These are phyloP conservation scores for Pachycephala philippinensis DNA, from an alignment of 2,113 vertebrate species.

Conservation along the genomic window DNA sequence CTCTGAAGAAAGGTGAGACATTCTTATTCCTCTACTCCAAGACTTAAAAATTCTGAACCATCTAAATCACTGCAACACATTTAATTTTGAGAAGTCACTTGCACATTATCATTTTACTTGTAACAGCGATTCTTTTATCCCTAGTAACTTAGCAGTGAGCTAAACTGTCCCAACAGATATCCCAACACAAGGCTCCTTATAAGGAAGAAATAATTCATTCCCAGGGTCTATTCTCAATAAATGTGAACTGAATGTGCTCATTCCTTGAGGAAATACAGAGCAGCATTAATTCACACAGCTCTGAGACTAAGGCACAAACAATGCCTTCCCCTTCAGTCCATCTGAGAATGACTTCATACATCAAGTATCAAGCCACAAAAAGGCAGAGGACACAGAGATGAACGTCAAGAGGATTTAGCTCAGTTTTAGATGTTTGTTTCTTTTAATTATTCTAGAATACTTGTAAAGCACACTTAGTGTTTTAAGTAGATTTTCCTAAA, in stretches of 20 bases:
- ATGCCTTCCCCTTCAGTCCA: not conserved
- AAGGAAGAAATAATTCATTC: conserved; percentile 35
- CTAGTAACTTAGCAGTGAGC: not conserved
- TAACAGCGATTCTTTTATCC: not conserved
- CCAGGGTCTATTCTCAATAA: conserved; percentile 1
- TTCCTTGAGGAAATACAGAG: conserved; percentile 26
- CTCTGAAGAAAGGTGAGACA: not conserved
- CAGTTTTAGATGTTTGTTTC: conserved; percentile 5
- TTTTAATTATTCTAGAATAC: not conserved
- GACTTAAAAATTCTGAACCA: not conserved
- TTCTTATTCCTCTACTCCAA: not conserved
- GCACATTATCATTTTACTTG: not conserved
- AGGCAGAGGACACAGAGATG: conserved; percentile 42
- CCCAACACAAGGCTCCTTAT: not conserved
- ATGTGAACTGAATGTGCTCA: conserved; percentile 1
- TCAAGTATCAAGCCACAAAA: conserved; percentile 29
- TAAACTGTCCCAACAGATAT: not conserved
- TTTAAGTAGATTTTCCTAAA: conserved; percentile 40
- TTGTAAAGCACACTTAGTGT: conserved; percentile 4
- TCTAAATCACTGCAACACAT: not conserved
- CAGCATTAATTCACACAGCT: not conserved
- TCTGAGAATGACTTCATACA: conserved; percentile 15
- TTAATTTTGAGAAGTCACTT: not conserved
- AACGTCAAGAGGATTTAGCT: not conserved
- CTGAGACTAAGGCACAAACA: not conserved